These are phyloP conservation scores for Paramormyrops hopkinsi DNA, from an alignment of 2,797 vertebrate species.

Conservation along the genomic window DNA sequence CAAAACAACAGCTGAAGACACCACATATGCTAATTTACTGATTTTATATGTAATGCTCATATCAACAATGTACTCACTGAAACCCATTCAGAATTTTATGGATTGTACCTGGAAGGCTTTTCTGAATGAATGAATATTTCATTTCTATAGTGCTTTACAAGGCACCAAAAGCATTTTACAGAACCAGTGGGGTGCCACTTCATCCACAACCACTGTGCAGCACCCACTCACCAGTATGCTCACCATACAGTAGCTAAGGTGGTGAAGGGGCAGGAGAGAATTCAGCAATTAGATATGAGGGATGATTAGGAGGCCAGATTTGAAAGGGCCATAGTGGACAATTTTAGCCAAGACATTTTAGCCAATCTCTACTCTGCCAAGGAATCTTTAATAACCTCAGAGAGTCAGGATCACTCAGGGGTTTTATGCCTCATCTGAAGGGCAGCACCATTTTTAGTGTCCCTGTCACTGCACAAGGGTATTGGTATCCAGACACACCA, in stretches of 20 bases:
- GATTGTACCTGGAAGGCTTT: background rate
- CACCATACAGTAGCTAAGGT: background rate
- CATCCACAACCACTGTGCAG: background rate
- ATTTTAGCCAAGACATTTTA: background rate
- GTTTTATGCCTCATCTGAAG: background rate
- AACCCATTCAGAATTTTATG: background rate
- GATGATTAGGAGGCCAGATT: background rate
- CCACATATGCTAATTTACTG: background rate
- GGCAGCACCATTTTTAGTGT: background rate
- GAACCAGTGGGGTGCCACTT: background rate
- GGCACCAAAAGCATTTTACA: background rate
- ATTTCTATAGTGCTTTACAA: background rate
- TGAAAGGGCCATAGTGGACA: background rate
- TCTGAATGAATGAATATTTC: background rate
- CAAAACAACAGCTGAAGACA: background rate
- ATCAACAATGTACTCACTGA: background rate
- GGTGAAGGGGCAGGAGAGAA: background rate
- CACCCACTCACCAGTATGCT: background rate
- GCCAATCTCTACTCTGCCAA: background rate
- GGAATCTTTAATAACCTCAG: background rate
- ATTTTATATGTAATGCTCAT: background rate
- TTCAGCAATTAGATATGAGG: background rate
- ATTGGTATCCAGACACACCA: background rate
- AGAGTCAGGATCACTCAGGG: background rate
- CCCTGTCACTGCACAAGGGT: background rate